Conservation (phyloP, 1,140 invertebrate genomes). For the Ostrea edulis region DNA sequence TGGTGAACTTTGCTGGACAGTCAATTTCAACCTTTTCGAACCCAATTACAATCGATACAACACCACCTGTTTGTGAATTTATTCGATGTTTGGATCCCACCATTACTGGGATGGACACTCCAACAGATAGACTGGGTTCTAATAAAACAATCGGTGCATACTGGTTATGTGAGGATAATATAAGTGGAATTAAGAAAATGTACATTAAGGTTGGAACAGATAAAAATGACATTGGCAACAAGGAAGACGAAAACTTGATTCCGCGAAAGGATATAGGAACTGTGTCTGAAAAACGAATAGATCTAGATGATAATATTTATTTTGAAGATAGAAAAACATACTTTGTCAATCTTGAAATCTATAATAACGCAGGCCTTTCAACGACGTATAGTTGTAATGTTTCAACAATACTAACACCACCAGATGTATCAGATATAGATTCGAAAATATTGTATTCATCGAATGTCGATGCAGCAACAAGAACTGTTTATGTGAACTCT, state of each 20-base stretch:
- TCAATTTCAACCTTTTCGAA: constrained; percentile 41
- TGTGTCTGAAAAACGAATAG: constrained; percentile 10
- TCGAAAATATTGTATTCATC: neutral
- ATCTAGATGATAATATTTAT: neutral
- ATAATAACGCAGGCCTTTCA: constrained; percentile 48
- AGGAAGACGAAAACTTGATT: constrained; percentile 35
- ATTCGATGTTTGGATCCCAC: constrained; percentile 53
- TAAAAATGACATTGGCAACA: neutral
- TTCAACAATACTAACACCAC: constrained; percentile 27
- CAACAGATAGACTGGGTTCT: constrained; percentile 45
- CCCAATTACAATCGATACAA: constrained; percentile 53
- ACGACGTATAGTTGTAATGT: constrained; percentile 47
- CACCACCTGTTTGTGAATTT: constrained; percentile 49
- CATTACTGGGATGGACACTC: constrained; percentile 36
- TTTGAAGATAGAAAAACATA: constrained; percentile 39
- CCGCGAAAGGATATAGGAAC: constrained; percentile 26
- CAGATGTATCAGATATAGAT: constrained; percentile 23
- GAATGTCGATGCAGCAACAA: neutral
- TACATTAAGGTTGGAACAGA: constrained; percentile 34
- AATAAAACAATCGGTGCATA: constrained; percentile 53
- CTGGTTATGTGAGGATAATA: constrained; percentile 51
- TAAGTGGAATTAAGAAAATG: constrained; percentile 29
- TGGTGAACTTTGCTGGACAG: constrained; percentile 54
- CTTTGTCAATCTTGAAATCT: constrained; percentile 39
- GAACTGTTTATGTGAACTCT: neutral